These are phyloP conservation scores for Lucifuga dentata DNA, from an alignment of 2,113 vertebrate genomes.

Conservation along the genomic window DNA sequence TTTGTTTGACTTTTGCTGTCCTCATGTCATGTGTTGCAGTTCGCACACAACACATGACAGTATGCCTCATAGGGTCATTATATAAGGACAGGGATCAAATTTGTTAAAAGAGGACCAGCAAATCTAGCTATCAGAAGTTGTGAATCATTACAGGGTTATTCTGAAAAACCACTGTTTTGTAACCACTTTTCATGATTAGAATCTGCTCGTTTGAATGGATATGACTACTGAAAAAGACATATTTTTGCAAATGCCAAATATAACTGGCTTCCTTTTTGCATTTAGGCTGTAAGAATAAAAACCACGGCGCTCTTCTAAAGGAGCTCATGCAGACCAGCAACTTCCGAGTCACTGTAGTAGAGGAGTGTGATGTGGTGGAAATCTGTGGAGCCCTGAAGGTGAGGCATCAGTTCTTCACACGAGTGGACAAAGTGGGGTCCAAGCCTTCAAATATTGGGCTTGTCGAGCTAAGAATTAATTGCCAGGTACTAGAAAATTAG, in stretches of 20 bases:
- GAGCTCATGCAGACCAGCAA: slow-evolving; percentile 95
- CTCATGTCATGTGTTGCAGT: too few relatives aligned
- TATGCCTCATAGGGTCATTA: slow-evolving; percentile 7
- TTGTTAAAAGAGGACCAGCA: neutral
- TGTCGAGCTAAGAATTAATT: too few relatives aligned
- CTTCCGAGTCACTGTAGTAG: slow-evolving; percentile 93
- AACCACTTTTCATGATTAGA: neutral
- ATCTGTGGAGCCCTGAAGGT: slow-evolving; percentile 98
- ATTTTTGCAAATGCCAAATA: neutral
- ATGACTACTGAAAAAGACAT: neutral
- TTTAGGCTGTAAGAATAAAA: slow-evolving; percentile 89
- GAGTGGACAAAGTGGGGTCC: too few relatives aligned
- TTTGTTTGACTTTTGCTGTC: slow-evolving; percentile 4
- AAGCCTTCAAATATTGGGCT: too few relatives aligned
- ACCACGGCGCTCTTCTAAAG: slow-evolving; percentile 89
- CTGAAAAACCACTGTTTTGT: neutral
- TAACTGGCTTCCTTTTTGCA: neutral
- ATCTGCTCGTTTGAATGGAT: neutral
- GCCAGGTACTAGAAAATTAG: too few relatives aligned
- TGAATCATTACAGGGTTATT: neutral
- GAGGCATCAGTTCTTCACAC: slow-evolving; percentile 1
- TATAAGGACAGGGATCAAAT: too few relatives aligned
- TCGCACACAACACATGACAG: neutral
- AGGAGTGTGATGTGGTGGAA: slow-evolving; percentile 94
- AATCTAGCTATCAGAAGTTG: neutral